Base-by-base conservation (phyloP, 2,888 invertebrate genomes). In the Imbricaverruca yamaguchii region DNA sequence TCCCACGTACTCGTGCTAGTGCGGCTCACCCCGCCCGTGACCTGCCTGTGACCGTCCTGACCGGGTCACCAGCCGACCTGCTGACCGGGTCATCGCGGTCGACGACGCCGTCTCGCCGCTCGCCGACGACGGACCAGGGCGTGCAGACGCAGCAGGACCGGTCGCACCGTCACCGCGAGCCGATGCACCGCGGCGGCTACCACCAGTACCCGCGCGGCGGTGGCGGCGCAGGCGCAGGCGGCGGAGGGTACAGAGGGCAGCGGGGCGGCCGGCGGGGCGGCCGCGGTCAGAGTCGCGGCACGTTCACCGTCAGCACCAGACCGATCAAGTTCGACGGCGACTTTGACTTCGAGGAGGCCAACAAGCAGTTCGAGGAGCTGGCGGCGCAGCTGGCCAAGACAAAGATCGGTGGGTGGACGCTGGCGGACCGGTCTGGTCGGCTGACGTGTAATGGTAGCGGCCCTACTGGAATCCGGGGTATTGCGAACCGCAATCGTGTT, bases 301-400 rank as follows among this genome's bases (percentile, higher is more conserved):
- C 74, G 6, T 74, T 74, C 74, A 10, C 10, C 1, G 74, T 74
- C 74, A 74, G 74, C 74, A 18, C 74, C 23, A 10, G 57, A 12
- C 78, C 78, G 13, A 56, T 78, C 56, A 78, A 78, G 88, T 98
- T 97, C 88, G 97, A 97, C 84, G 94, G 93, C 85, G 98, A 99
- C 87, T 99, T 96, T 87, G 99, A 99, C 88, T 99, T 99, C 87
- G 98, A 99, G 88, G 95, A 96, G 88, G 97, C 98, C 82, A 98
- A 99, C 88, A 96, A 95, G 69, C 93, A 98, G 89, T 98, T 98
- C 88, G 95, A 97, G 86, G 96, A 97, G 87, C 89, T 98, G 82
- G 92, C 90, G 86, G 89, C 87, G 85, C 93, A 97, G 87, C 89
- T 98, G 83, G 92, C 93, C 82, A 96, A 96, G 89, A 90, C 93